Conservation (phyloP, 2,888 invertebrate genomes). For the Eupithecia exiguata region DNA sequence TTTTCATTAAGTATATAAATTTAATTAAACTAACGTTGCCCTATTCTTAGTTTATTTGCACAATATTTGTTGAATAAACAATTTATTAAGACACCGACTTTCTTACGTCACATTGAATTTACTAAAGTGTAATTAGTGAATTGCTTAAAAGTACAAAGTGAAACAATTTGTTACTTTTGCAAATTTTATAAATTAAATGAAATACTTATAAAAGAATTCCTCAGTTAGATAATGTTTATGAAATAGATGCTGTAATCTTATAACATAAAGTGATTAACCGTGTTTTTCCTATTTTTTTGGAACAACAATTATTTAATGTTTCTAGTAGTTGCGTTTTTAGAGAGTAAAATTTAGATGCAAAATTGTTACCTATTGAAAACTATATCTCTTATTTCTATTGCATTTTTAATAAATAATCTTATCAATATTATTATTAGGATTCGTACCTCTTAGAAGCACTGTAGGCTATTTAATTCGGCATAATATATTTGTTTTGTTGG, state of each 20-base stretch:
- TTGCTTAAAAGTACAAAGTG: slow-evolving; percentile 88
- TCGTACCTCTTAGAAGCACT: slow-evolving; percentile 63
- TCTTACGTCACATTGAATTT: slow-evolving; percentile 77
- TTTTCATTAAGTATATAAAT: slow-evolving; percentile 65
- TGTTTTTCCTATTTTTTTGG: slow-evolving; percentile 56
- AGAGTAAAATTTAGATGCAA: slow-evolving; percentile 71
- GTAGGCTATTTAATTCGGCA: slow-evolving; percentile 59
- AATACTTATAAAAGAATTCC: slow-evolving; percentile 76
- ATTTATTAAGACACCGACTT: slow-evolving; percentile 80
- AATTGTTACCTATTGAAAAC: slow-evolving; percentile 76
- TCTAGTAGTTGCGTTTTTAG: slow-evolving; percentile 62
- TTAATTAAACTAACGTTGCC: slow-evolving; percentile 79
- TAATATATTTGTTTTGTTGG: slow-evolving; percentile 69
- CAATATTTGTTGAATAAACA: slow-evolving; percentile 81
- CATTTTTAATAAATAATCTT: slow-evolving; percentile 56
- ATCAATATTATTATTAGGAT: slow-evolving; percentile 62
- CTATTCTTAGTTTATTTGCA: slow-evolving; percentile 83
- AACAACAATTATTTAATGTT: slow-evolving; percentile 50
- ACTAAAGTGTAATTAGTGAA: slow-evolving; percentile 84
- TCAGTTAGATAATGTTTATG: slow-evolving; percentile 76
- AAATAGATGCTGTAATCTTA: slow-evolving; percentile 80
- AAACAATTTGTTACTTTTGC: slow-evolving; percentile 88
- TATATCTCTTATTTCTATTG: slow-evolving; percentile 62
- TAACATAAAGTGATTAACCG: slow-evolving; percentile 46
- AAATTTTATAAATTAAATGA: slow-evolving; percentile 86